Conservation (phyloP, 2,888 invertebrate species). For the Stenodera caucasica region DNA sequence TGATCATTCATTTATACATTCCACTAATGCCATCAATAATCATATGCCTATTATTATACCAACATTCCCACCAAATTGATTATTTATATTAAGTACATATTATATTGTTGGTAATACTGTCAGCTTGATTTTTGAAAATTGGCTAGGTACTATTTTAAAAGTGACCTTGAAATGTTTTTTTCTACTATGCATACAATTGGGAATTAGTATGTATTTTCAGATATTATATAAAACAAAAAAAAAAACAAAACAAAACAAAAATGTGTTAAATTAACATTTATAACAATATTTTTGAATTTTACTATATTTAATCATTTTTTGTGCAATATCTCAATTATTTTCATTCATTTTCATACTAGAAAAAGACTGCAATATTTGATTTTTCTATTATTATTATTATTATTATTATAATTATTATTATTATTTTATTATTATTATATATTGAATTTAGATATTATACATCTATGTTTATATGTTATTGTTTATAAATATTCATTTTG, state of each 20-base stretch:
- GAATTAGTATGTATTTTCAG: constrained; percentile 27
- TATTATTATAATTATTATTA: not conserved
- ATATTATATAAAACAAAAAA: no score
- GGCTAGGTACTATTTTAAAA: constrained; percentile 34
- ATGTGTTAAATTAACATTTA: constrained; percentile 14
- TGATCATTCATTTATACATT: constrained; percentile 54
- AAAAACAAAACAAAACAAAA: no score
- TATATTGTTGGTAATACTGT: not conserved
- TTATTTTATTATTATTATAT: constrained; percentile 25
- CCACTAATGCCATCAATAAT: constrained; percentile 50
- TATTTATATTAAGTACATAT: not conserved
- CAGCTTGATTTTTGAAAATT: constrained; percentile 12
- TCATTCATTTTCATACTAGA: constrained; percentile 25
- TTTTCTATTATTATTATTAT: constrained; percentile 20
- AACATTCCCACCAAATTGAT: constrained; percentile 54
- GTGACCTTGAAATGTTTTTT: constrained; percentile 39
- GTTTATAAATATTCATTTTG: constrained; percentile 31
- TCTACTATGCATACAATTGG: constrained; percentile 24
- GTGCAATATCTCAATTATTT: constrained; percentile 37
- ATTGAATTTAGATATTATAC: constrained; percentile 19
- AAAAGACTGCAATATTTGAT: constrained; percentile 40
- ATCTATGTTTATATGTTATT: constrained; percentile 34
- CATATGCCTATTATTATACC: constrained; percentile 56
- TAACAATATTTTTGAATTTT: constrained; percentile 27
- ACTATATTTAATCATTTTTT: constrained; percentile 24